Percentiles rank a stretch among this genome's conserved stretches.
phyloP scores from a whole-genome alignment of 1,140 invertebrate genomes.

The Harlomillsia oculata region DNA sequence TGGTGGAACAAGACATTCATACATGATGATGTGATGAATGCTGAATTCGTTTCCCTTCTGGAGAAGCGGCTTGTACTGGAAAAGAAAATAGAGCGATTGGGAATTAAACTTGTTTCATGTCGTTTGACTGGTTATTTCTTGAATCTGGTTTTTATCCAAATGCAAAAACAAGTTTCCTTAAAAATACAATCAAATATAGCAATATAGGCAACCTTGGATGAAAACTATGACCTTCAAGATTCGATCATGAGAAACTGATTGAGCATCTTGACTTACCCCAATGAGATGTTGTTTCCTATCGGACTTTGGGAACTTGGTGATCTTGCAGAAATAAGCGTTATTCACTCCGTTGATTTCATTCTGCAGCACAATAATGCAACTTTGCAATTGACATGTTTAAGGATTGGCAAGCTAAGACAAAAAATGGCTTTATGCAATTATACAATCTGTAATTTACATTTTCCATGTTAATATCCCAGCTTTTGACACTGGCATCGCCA shows the following conservation, averaged over 20 bases:
- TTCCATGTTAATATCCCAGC: conserved; percentile 25
- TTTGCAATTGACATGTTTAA: not conserved
- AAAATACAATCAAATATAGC: not conserved
- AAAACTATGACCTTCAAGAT: not conserved
- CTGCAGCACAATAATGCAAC: not conserved
- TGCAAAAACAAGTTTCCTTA: not conserved
- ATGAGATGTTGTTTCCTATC: conserved; percentile 67
- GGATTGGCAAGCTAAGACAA: not conserved
- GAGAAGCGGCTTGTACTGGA: conserved; percentile 57
- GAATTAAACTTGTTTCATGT: not conserved
- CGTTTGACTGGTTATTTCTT: not conserved
- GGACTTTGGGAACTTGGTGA: conserved; percentile 61
- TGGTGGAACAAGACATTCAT: conserved; percentile 55
- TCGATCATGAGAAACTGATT: not conserved
- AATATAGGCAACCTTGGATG: not conserved
- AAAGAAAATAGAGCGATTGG: conserved; percentile 15
- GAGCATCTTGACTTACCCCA: conserved; percentile 46
- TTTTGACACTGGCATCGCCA: conserved; percentile 4
- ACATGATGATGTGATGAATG: conserved; percentile 71
- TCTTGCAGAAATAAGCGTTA: conserved; percentile 69
- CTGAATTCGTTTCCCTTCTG: conserved; percentile 44
- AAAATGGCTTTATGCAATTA: not conserved
- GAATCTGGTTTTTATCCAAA: not conserved
- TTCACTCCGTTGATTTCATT: conserved; percentile 8
- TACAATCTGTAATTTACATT: conserved; percentile 5